Percentiles rank a stretch among this genome's conserved stretches.
These are phyloP conservation scores for Entomyzon cyanotis DNA, from an alignment of 2,113 vertebrate genomes.

Conservation along the genomic window DNA sequence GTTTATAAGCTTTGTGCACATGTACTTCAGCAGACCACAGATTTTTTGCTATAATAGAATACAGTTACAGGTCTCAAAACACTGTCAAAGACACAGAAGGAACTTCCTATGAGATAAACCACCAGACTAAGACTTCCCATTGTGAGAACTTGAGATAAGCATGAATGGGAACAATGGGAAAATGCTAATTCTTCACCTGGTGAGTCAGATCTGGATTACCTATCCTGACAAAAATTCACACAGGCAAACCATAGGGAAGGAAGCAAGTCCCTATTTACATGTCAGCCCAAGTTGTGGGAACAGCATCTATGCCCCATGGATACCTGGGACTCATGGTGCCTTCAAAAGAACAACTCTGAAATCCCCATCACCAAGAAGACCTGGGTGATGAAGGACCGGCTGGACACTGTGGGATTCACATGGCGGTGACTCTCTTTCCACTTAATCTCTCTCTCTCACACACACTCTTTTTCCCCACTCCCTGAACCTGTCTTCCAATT, in stretches of 20 bases:
- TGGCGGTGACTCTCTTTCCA: not conserved
- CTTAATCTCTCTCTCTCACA: not conserved
- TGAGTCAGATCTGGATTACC: not conserved
- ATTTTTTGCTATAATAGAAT: not conserved
- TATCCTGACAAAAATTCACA: not conserved
- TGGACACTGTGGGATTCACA: rapidly evolving
- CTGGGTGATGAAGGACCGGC: not conserved
- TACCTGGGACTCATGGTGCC: not conserved
- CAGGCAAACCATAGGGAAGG: not conserved
- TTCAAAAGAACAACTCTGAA: not conserved
- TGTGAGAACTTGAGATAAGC: not conserved
- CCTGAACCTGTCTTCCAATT: no score
- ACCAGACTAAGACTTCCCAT: not conserved
- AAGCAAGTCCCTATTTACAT: not conserved
- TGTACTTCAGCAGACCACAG: not conserved
- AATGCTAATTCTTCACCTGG: not conserved
- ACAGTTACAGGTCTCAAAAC: not conserved
- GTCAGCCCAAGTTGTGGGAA: not conserved
- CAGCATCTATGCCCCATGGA: no score
- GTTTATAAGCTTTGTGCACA: not conserved
- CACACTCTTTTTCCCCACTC: not conserved
- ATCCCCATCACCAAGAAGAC: not conserved
- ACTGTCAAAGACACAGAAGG: not conserved
- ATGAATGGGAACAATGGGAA: not conserved
- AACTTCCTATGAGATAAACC: not conserved